These are phyloP conservation scores for Epizoanthus scotinus DNA, from an alignment of 92 coral and sea anemone genomes.

Conservation along the genomic window DNA sequence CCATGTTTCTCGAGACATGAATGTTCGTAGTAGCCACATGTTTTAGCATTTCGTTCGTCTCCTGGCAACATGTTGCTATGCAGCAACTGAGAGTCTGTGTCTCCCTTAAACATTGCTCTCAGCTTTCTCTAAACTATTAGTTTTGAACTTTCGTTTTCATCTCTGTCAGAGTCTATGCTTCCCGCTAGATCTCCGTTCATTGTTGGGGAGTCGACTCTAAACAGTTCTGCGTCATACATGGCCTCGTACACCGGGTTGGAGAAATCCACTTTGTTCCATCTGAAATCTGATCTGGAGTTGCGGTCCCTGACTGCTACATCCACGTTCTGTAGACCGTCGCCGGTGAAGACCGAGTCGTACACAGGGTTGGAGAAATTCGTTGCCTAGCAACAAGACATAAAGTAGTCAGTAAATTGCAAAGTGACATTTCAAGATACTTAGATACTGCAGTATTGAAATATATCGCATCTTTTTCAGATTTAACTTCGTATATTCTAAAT, in stretches of 20 bases:
- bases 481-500: too few species aligned
- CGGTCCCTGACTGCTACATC: constrained; percentile 68
- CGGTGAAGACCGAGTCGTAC: constrained; percentile 82
- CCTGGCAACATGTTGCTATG: too few species aligned
- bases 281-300: constrained; percentile 67
- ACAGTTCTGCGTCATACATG: constrained; percentile 48
- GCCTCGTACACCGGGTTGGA: constrained; percentile 95
- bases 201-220: constrained; percentile 28
- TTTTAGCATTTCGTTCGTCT: too few species aligned
- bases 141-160: constrained; percentile 31
- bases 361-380: constrained; percentile 94
- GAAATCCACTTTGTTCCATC: constrained; percentile 86
- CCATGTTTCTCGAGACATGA: neutral
- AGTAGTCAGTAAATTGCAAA: too few species aligned
- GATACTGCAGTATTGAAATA: too few species aligned
- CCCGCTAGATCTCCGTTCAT: constrained; percentile 32
- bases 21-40: neutral
- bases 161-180: constrained; percentile 30
- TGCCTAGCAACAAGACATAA: constrained; percentile 54
- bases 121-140: constrained; percentile 26
- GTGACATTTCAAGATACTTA: too few species aligned
- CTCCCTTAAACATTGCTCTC: neutral
- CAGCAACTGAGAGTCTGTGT: too few species aligned
- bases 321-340: constrained; percentile 59
- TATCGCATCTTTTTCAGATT: too few species aligned